Conservation (phyloP, 1,140 invertebrate species). For the Muscidifurax raptorellus region DNA sequence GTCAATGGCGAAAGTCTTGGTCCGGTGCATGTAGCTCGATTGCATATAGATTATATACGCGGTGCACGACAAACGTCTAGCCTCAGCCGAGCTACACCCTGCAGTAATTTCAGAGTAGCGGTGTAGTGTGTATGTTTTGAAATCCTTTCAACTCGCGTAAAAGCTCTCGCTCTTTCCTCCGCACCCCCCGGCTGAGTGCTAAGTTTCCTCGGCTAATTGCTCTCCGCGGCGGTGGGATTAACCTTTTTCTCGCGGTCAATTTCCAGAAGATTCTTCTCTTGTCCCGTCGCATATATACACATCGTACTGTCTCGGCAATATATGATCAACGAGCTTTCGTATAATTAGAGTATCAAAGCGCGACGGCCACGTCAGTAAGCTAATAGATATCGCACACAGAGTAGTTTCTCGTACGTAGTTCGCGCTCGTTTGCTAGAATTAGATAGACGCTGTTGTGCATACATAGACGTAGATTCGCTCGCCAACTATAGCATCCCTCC, state of each 20-base stretch:
- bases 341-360: neutral
- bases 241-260: neutral
- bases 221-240: neutral
- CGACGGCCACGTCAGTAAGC: no score
- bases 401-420: neutral
- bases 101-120: no score
- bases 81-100: no score
- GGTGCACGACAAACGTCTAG: no score
- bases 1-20: neutral
- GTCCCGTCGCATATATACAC: no score
- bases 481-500: neutral
- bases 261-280: neutral
- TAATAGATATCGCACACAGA: neutral
- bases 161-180: neutral
- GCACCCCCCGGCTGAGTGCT: neutral
- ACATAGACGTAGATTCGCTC: neutral
- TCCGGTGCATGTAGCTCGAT: no score
- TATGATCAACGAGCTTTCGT: neutral
- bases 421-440: neutral
- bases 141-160: neutral
- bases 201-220: neutral
- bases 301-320: no score
- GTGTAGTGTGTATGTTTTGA: neutral
- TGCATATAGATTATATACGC: no score
- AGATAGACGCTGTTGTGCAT: neutral